Evolutionary conservation across 2,888 invertebrate species (phyloP).

Genomic region (Sinodicranocentrus sp.): DNA sequence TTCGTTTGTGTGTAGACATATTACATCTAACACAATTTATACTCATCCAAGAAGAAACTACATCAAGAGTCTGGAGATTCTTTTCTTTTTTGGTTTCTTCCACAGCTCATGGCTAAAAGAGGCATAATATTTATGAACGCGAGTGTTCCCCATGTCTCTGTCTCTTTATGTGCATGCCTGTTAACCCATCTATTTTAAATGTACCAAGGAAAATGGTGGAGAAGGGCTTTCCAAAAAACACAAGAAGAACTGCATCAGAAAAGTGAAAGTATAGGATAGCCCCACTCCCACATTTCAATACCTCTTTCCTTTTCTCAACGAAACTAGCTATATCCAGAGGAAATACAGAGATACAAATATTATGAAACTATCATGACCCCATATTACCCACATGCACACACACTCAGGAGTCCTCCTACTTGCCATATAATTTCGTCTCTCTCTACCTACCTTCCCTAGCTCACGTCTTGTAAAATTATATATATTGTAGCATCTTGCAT

Average conservation of each 20-base stretch:
- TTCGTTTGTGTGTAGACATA: too few relatives aligned
- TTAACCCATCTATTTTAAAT: conserved; percentile 37
- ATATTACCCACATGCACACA: neutral
- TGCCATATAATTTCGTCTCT: too few relatives aligned
- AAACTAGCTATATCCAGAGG: too few relatives aligned
- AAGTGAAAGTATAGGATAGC: too few relatives aligned
- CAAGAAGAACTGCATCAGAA: too few relatives aligned
- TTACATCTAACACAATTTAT: neutral
- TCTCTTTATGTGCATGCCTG: conserved; percentile 16
- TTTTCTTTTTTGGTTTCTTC: neutral
- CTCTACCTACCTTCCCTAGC: too few relatives aligned
- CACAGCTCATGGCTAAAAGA: neutral
- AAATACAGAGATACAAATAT: too few relatives aligned
- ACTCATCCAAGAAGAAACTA: neutral
- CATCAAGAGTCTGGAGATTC: neutral
- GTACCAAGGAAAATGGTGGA: neutral
- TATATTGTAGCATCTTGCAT: conserved; percentile 6
- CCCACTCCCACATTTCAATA: too few relatives aligned
- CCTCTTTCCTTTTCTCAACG: too few relatives aligned
- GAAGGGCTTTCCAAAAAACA: too few relatives aligned
- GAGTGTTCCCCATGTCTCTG: conserved; percentile 1
- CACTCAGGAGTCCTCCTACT: neutral
- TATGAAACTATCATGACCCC: neutral
- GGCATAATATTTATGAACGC: conserved; percentile 14
- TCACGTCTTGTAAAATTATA: neutral